Percentiles rank a stretch among this genome's conserved stretches.
Evolutionary conservation across 2,888 invertebrate genomes (phyloP).

Genomic region (Rosalia funebris): DNA sequence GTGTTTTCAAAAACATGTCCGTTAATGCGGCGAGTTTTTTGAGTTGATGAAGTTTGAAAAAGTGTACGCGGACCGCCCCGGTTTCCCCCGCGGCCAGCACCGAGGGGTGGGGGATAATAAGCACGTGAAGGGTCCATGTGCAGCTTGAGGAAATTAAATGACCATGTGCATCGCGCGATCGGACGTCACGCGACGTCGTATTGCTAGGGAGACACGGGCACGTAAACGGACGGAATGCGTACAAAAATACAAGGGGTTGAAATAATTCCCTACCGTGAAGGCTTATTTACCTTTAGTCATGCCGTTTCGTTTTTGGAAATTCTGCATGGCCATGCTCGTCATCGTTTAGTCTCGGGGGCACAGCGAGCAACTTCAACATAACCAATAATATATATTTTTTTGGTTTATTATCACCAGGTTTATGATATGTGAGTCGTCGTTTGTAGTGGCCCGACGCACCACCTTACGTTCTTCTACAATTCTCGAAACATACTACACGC

Average conservation of each 20-base stretch:
- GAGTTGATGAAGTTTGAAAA: no score
- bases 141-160: background rate
- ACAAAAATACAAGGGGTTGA: no score
- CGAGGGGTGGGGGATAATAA: conserved; percentile 17
- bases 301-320: conserved; percentile 28
- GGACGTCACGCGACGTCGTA: conserved; percentile 1
- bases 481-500: conserved; percentile 60
- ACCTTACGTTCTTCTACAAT: conserved; percentile 53
- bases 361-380: conserved; percentile 51
- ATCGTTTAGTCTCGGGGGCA: conserved; percentile 45
- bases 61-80: background rate
- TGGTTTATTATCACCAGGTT: conserved; percentile 49
- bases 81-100: conserved; percentile 2
- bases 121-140: conserved; percentile 24
- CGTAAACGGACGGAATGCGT: conserved; percentile 1
- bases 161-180: background rate
- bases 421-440: conserved; percentile 56
- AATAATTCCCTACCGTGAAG: no score
- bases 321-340: conserved; percentile 21
- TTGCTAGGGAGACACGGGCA: background rate
- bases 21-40: no score
- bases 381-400: conserved; percentile 41
- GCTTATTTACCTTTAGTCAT: conserved; percentile 36
- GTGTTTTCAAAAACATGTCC: no score
- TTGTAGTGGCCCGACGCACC: conserved; percentile 49